These are phyloP conservation scores for Apodemus agrarius DNA, from an alignment of 2,797 vertebrate genomes.

Conservation along the genomic window DNA sequence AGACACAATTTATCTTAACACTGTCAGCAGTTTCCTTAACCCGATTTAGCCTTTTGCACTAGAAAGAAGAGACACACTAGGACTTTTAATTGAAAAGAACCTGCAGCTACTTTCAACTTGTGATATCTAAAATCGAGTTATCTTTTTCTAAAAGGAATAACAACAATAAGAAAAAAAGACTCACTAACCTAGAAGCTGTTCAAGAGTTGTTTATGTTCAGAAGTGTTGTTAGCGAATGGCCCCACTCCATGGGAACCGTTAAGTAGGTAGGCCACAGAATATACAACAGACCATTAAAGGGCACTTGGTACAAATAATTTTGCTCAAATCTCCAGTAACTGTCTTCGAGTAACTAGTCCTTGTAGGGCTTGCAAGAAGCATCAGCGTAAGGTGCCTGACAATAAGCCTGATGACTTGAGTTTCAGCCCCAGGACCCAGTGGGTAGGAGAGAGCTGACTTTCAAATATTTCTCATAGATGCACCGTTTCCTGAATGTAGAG, in stretches of 20 bases:
- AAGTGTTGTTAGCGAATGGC: not conserved
- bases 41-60: constrained; percentile 32
- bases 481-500: not conserved
- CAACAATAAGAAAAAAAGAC: constrained; percentile 33
- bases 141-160: constrained; percentile 7
- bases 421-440: not conserved
- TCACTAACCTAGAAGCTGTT: constrained; percentile 33
- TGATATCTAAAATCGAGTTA: constrained; percentile 51
- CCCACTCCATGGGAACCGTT: not conserved
- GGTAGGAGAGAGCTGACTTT: not conserved
- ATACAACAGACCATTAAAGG: not conserved
- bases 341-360: not conserved
- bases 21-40: constrained; percentile 58
- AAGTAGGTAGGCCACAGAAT: not conserved
- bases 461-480: not conserved
- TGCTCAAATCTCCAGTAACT: not conserved
- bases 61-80: constrained; percentile 47
- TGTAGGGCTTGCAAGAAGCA: not conserved
- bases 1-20: constrained; percentile 65
- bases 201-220: not conserved
- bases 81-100: constrained; percentile 72
- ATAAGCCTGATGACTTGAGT: not conserved
- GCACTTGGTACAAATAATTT: not conserved
- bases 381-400: not conserved
- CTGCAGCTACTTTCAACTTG: constrained; percentile 34